These are phyloP conservation scores for Mercenaria mercenaria DNA, from an alignment of 1,140 invertebrate genomes.

Conservation along the genomic window DNA sequence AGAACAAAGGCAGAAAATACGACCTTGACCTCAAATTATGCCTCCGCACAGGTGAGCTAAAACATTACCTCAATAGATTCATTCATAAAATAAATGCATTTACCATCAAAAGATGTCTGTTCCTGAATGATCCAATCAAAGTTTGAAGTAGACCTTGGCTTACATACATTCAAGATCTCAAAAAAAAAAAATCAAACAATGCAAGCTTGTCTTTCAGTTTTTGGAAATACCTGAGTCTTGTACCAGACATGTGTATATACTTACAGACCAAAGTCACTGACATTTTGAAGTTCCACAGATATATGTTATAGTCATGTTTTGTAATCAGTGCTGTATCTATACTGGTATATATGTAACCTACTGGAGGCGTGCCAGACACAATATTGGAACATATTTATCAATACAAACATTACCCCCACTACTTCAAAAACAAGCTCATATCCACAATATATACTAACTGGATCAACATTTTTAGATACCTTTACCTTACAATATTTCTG, in stretches of 20 bases:
- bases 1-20: too few relatives aligned
- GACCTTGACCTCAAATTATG: not conserved
- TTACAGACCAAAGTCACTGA: not conserved
- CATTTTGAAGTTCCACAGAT: constrained; percentile 4
- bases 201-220: not conserved
- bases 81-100: not conserved
- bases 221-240: constrained; percentile 12
- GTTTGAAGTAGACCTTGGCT: not conserved
- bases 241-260: not conserved
- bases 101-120: not conserved
- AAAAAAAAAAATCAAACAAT: not conserved
- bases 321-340: not conserved
- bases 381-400: constrained; percentile 5
- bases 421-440: not conserved
- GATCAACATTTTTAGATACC: too few relatives aligned
- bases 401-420: not conserved
- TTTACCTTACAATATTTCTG: too few relatives aligned
- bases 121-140: not conserved
- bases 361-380: constrained; percentile 4
- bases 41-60: not conserved
- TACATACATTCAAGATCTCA: not conserved
- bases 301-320: not conserved
- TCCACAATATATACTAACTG: not conserved
- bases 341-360: not conserved
- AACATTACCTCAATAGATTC: not conserved